Conservation (phyloP, 2,888 invertebrate genomes). For the Cantharis rufa region DNA sequence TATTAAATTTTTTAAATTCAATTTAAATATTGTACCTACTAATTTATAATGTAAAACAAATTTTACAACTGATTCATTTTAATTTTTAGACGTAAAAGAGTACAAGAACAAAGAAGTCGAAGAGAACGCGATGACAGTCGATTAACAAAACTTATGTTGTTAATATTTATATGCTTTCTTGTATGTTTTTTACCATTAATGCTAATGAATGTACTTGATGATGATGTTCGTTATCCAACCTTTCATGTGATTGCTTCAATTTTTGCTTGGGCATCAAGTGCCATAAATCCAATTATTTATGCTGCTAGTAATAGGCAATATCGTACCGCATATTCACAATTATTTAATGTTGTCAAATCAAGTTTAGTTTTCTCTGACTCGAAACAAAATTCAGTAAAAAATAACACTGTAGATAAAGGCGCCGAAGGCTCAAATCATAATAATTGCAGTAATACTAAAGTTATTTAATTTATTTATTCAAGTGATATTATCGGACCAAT, state of each 20-base stretch:
- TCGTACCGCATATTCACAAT: slow-evolving; percentile 63
- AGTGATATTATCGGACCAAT: not conserved
- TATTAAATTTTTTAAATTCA: too few species aligned
- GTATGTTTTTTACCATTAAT: slow-evolving; percentile 86
- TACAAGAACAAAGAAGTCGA: slow-evolving; percentile 39
- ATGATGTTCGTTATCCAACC: slow-evolving; percentile 72
- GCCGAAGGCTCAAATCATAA: slow-evolving; percentile 4
- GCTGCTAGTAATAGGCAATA: slow-evolving; percentile 88
- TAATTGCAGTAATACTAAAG: slow-evolving; percentile 5
- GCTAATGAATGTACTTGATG: slow-evolving; percentile 86
- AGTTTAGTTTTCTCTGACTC: slow-evolving; percentile 44
- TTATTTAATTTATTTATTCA: not conserved
- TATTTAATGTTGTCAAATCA: slow-evolving; percentile 54
- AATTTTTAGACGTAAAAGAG: slow-evolving; percentile 39
- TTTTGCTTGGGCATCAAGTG: slow-evolving; percentile 87
- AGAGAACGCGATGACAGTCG: slow-evolving; percentile 73
- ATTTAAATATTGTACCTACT: too few species aligned
- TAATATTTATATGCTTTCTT: slow-evolving; percentile 85
- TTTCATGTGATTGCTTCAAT: slow-evolving; percentile 83
- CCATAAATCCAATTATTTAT: slow-evolving; percentile 88
- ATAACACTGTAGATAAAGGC: slow-evolving; percentile 15
- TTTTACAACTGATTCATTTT: not conserved
- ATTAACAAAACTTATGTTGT: slow-evolving; percentile 83
- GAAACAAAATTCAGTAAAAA: slow-evolving; percentile 34
- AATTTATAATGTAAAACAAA: too few species aligned